Evolutionary conservation across 1,140 invertebrate genomes (phyloP), one percentile per base, ranked within the genome.

Genomic region (Solen grandis): DNA sequence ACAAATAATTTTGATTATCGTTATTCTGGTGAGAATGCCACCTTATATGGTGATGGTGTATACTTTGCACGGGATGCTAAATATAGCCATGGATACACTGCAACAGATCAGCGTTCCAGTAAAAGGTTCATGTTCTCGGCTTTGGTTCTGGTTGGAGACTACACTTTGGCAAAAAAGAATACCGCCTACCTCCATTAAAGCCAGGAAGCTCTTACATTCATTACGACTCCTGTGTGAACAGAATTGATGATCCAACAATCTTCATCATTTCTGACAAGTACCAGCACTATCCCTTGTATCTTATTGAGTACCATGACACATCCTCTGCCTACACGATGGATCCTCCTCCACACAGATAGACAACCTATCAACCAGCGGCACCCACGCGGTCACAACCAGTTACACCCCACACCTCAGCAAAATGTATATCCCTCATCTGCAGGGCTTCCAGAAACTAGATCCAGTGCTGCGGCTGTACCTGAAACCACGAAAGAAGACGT

Each of bases 261-360:
- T 89, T 84, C 84, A 86, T 91, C 35, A 84, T 90, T 22, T 91
- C 89, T 70, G 82, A 86, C 2, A 72, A 85, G 57, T 81, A 85
- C 29, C 89, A 90, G 68, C 84, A 80, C 52, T 90, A 91, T 78
- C 90, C 90, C 10, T 86, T 89, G 38, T 91, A 89, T 80, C 55
- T 90, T n/a, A 88, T 90, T 35, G 75, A 85, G 35, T 90, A 89
- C 29, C n/a, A n/a, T n/a, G n/a, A n/a, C n/a, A n/a, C n/a, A n/a
- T n/a, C n/a, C n/a, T n/a, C n/a, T n/a, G n/a, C n/a, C n/a, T n/a
- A n/a, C n/a, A n/a, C n/a, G n/a, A n/a, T n/a, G n/a, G n/a, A n/a
- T n/a, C n/a, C n/a, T n/a, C n/a, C n/a, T n/a, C n/a, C n/a, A n/a
- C n/a, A n/a, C n/a, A n/a, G n/a, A n/a, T n/a, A n/a, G n/a, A n/a